Evolutionary conservation across 2,888 invertebrate species (phyloP), one percentile per base, ranked within the genome.

Genomic region (Brachypterus glaber): DNA sequence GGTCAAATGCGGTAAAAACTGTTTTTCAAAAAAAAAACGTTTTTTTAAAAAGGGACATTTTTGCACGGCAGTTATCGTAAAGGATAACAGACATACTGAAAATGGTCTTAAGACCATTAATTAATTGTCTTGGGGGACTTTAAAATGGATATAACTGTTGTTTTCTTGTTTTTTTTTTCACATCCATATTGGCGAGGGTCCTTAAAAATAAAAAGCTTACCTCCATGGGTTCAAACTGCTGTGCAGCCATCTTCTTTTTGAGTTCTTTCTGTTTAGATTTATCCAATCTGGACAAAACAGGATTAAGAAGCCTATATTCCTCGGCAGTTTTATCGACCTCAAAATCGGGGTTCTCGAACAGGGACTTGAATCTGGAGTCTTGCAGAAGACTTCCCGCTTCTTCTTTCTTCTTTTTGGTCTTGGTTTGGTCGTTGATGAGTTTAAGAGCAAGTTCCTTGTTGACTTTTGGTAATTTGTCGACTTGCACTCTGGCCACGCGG

Each of bases 331-430:
- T 82, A 60, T 95, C 87, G 38, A 96, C 83, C 66, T 92, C 82
- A 64, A 88, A 97, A 58, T 93, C 90, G 8, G 90, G 82, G 69
- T 97, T 88, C 52, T 77, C 79, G 64, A 98, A 98, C 60, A 98
- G 67, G 2, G 77, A 80, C 67, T 86, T 84, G 66, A 98, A 98
- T 53, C 97, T 76, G 45, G 82, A 73, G 63, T 98, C 97, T 53
- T 80, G 74, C 39, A 97, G 70, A 9, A 96, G 67, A 56, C 74
- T 79, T 1, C 70, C 58, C 1, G 71, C 59, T 16, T 57, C 54
- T 53, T 73, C 76, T 54, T 76, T 74, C 47, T 73, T 75, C 36
- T 73, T 73, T 44, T 69, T 67, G 4, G 58, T 59, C 40, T 71
- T 72, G 0, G 60, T 57, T 50, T 78, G 72, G 35, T 74, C 74